A percentile compares a stretch with the other conserved stretches of the same genome.
These are phyloP conservation scores for mouse (Mus musculus) DNA, from an alignment of 2,113 vertebrate species.

Conservation along the genomic window GRCm39 chr4:66997501-66998000, in stretches of 20 bases:
- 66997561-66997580: background rate
- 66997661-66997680: background rate
- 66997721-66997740: background rate
- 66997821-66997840: slow-evolving; percentile 15
- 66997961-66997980: background rate
- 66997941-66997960: background rate
- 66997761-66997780: background rate
- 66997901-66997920: background rate
- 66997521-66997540: background rate
- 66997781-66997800: slow-evolving; percentile 23
- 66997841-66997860: background rate
- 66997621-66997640: background rate
- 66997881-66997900: background rate
- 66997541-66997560: background rate
- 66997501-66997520: fast-evolving
- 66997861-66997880: background rate
- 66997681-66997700: background rate
- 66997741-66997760: background rate
- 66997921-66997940: background rate
- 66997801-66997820: background rate
- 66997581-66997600: background rate
- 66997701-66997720: background rate
- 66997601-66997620: background rate
- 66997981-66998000: background rate
- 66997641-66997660: background rate